These are phyloP conservation scores for Rhabditoides inermis DNA, from an alignment of 2,888 invertebrate species.

Conservation along the genomic window DNA sequence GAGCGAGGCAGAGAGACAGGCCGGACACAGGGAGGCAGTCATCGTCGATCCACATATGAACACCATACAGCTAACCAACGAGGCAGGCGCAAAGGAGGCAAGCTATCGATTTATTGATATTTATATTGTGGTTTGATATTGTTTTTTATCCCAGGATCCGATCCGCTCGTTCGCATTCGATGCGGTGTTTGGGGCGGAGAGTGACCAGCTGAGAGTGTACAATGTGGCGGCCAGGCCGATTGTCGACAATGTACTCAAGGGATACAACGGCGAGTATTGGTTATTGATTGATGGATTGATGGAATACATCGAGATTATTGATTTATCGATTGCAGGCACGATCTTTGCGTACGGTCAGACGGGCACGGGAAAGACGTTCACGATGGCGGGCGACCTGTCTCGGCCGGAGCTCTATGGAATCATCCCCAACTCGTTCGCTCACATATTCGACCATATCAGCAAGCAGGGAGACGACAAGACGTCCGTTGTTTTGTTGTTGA, in stretches of 20 bases:
- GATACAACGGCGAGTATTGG: conserved; percentile 92
- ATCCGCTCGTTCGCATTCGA: conserved; percentile 88
- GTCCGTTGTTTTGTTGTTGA: conserved; percentile 57
- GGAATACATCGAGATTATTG: background rate
- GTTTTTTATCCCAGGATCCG: conserved; percentile 55
- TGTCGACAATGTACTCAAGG: conserved; percentile 84
- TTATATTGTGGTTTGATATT: too few species aligned
- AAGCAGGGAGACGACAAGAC: conserved; percentile 82
- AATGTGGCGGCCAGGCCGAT: conserved; percentile 90
- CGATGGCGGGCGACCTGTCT: conserved; percentile 85
- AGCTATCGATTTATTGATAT: too few species aligned
- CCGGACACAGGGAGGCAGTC: conserved; percentile 63
- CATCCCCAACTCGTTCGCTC: conserved; percentile 96
- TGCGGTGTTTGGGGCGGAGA: conserved; percentile 77
- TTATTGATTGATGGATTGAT: background rate
- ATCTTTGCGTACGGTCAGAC: conserved; percentile 64
- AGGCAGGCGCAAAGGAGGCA: too few species aligned
- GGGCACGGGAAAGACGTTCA: conserved; percentile 96
- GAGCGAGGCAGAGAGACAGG: conserved; percentile 72
- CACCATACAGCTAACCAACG: too few species aligned
- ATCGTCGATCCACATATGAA: background rate
- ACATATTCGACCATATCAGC: conserved; percentile 93
- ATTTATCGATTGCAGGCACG: conserved; percentile 54
- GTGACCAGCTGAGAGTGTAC: conserved; percentile 79
- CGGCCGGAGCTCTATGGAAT: conserved; percentile 85